phyloP scores from a whole-genome alignment of 2,113 vertebrate genomes.

The Cathartes aura region DNA sequence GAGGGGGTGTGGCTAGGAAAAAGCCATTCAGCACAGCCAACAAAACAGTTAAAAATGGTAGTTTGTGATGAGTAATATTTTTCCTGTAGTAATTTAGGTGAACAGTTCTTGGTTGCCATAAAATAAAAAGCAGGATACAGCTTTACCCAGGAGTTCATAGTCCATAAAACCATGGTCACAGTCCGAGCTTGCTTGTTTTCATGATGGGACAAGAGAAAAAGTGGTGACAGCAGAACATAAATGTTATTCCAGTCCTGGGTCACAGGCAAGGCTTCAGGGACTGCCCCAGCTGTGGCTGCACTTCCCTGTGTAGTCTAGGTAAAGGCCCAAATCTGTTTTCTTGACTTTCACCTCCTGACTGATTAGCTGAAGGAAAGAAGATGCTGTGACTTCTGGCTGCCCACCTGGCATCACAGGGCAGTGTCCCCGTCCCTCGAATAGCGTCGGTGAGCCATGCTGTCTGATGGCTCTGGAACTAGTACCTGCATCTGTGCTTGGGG shows the following conservation, averaged over 20 bases:
- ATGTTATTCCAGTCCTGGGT: no score
- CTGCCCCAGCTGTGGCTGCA: not conserved
- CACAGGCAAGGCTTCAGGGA: not conserved
- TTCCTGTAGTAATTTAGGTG: not conserved
- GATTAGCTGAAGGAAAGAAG: not conserved
- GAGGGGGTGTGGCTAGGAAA: not conserved
- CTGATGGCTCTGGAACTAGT: not conserved
- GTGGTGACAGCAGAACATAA: rapidly evolving
- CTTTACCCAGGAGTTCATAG: not conserved
- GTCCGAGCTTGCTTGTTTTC: rapidly evolving
- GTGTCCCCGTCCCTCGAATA: not conserved
- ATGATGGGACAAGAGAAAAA: not conserved
- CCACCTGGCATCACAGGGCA: rapidly evolving
- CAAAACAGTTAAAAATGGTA: not conserved
- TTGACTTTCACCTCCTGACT: not conserved
- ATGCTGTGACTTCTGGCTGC: not conserved
- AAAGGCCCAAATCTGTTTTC: not conserved
- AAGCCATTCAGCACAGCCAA: not conserved
- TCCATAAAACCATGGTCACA: not conserved
- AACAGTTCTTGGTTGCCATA: not conserved
- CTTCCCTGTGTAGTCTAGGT: not conserved
- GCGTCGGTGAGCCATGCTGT: rapidly evolving
- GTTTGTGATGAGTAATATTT: not conserved
- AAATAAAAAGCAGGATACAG: not conserved
- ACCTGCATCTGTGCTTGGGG: rapidly evolving